Percentiles rank a stretch among this genome's conserved stretches.
Evolutionary conservation across 2,888 invertebrate genomes (phyloP).

Genomic region (Polymixis flavicincta): DNA sequence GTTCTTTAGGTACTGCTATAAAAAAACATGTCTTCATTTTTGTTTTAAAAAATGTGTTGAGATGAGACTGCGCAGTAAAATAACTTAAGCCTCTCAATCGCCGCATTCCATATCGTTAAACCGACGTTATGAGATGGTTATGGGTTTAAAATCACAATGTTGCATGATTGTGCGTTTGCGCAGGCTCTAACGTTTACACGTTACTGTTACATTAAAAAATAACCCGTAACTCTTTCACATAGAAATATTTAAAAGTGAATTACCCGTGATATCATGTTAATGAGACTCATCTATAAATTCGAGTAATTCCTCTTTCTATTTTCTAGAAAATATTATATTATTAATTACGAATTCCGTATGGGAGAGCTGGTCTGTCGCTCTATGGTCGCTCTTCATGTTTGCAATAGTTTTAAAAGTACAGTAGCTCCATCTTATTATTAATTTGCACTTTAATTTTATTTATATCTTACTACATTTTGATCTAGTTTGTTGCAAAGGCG

Average conservation of each 20-base stretch:
- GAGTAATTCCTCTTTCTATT: background rate
- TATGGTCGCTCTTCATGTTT: background rate
- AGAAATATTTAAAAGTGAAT: background rate
- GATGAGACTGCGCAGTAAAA: slow-evolving; percentile 20
- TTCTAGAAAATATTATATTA: background rate
- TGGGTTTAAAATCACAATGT: slow-evolving; percentile 50
- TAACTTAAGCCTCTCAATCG: slow-evolving; percentile 19
- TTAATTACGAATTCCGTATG: background rate
- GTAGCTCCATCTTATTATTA: slow-evolving; percentile 74
- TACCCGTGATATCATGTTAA: background rate
- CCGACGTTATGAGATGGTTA: slow-evolving; percentile 24
- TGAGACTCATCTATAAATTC: background rate
- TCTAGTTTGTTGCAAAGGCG: slow-evolving; percentile 32
- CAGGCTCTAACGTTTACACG: slow-evolving; percentile 9
- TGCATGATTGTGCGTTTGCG: slow-evolving; percentile 19
- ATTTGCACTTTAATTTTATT: slow-evolving; percentile 79
- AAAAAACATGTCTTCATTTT: background rate
- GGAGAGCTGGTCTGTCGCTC: background rate
- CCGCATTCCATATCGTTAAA: slow-evolving; percentile 33
- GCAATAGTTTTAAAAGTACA: slow-evolving; percentile 62
- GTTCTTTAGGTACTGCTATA: background rate
- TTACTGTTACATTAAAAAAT: slow-evolving; percentile 1
- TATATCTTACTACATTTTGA: slow-evolving; percentile 50
- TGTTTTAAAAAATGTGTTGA: slow-evolving; percentile 1
- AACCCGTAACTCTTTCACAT: background rate